A percentile compares a stretch with the other conserved stretches of the same genome.
These are phyloP conservation scores for Lamellibrachia satsuma DNA, from an alignment of 2,888 invertebrate genomes.

Conservation along the genomic window DNA sequence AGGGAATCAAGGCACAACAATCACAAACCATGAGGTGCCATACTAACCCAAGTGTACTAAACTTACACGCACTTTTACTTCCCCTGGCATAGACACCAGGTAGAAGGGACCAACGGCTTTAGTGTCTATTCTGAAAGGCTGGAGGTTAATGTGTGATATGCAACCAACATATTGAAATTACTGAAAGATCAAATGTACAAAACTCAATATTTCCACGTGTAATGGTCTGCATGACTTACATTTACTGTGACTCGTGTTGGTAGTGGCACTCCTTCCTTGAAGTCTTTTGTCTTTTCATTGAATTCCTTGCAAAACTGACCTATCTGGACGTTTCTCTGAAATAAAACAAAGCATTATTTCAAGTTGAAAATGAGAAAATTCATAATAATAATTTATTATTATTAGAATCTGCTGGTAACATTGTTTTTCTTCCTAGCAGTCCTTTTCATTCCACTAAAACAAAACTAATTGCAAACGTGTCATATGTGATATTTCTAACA, in stretches of 20 bases:
- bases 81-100: no score
- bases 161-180: background rate
- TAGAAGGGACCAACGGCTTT: no score
- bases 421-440: no score
- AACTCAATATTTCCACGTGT: background rate
- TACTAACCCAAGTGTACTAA: background rate
- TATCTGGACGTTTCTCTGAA: conserved; percentile 93
- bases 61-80: no score
- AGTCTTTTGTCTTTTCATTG: conserved; percentile 86
- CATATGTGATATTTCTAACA: no score
- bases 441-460: no score
- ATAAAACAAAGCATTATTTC: conserved; percentile 44
- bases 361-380: background rate
- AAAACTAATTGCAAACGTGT: no score
- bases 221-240: conserved; percentile 52
- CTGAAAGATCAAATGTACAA: background rate
- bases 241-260: conserved; percentile 84
- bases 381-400: background rate
- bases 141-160: no score
- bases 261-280: conserved; percentile 82
- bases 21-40: background rate
- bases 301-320: conserved; percentile 97
- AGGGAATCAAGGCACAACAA: background rate
- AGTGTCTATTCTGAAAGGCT: no score
- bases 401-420: background rate